Evolutionary conservation across 2,113 vertebrate genomes (phyloP).

Genomic region (Eclectus roratus): DNA sequence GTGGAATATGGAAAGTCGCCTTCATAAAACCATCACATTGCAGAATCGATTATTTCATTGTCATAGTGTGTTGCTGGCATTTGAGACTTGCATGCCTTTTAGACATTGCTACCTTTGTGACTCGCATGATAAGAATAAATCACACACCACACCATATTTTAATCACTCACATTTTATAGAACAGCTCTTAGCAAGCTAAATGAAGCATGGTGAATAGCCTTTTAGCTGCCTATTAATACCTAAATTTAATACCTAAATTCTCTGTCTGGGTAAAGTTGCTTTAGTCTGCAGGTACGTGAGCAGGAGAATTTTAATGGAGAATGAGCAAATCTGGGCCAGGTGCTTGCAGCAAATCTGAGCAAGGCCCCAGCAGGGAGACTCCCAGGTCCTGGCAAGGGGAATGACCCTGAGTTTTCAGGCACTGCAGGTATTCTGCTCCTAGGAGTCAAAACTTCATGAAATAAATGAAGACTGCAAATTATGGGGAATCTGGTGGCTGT

Average conservation of each 20-base stretch:
- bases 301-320: not conserved
- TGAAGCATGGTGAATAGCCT: not conserved
- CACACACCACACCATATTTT: not conserved
- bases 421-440: not conserved
- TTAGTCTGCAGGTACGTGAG: not conserved
- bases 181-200: not conserved
- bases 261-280: not conserved
- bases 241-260: not conserved
- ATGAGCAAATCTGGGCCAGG: not conserved
- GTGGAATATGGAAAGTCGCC: not conserved
- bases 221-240: not conserved
- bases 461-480: not conserved
- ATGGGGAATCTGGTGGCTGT: not conserved
- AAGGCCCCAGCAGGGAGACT: accelerated
- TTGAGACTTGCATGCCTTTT: not conserved
- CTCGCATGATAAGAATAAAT: not conserved
- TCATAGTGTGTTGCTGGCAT: not conserved
- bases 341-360: not conserved
- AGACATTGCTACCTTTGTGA: not conserved
- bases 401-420: not conserved
- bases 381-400: not conserved
- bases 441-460: not conserved
- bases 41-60: not conserved
- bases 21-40: not conserved
- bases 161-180: not conserved